Evolutionary conservation across 2,888 invertebrate genomes (phyloP).

Genomic region (Idaea aversata): DNA sequence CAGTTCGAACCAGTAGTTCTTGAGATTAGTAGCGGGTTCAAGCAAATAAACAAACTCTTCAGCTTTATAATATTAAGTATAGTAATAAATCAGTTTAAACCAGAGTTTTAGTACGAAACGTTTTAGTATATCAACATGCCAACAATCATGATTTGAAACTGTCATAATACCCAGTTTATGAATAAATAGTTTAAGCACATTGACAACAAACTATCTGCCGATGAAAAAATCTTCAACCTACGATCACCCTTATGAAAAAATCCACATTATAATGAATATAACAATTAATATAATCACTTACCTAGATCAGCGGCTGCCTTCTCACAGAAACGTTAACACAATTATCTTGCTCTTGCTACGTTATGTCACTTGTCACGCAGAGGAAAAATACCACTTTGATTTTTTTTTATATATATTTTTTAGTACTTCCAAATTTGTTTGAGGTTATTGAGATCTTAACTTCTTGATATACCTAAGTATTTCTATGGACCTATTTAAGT

Average conservation of each 20-base stretch:
- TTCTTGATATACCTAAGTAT: background rate
- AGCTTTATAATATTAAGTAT: no score
- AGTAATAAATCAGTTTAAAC: no score
- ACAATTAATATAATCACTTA: slow-evolving; percentile 42
- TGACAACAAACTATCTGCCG: background rate
- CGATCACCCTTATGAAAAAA: slow-evolving; percentile 14
- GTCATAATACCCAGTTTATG: no score
- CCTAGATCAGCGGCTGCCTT: slow-evolving; percentile 40
- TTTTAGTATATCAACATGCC: no score
- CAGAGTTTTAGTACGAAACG: no score
- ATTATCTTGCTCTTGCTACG: slow-evolving; percentile 23
- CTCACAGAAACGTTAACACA: slow-evolving; percentile 41
- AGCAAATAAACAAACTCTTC: no score
- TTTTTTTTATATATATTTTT: slow-evolving; percentile 20
- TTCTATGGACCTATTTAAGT: no score
- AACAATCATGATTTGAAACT: no score
- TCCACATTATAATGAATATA: slow-evolving; percentile 31
- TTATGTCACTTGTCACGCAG: slow-evolving; percentile 48
- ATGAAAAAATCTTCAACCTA: background rate
- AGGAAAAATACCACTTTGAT: slow-evolving; percentile 27
- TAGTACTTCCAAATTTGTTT: slow-evolving; percentile 40
- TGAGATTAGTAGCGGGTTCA: no score
- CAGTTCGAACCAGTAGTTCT: no score
- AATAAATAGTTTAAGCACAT: no score
- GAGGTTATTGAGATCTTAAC: background rate